Base-by-base conservation (phyloP, 2,113 vertebrate genomes). In the Macroglossus sobrinus region DNA sequence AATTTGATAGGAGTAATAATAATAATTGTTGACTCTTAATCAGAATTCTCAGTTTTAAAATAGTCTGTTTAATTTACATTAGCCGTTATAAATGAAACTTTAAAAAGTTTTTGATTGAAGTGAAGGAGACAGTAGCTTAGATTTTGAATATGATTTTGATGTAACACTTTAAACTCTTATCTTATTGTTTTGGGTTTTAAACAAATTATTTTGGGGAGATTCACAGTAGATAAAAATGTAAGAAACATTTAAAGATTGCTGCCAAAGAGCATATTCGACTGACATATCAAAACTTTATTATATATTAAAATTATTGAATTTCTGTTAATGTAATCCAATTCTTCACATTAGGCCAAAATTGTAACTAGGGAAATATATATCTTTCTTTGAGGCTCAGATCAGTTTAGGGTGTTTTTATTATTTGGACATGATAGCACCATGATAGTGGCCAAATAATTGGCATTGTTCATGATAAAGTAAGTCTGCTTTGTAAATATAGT, bases 141-240 rank as follows among this genome's bases (percentile, higher is more conserved):
- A 63, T 76, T 93, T 96, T 86, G 10, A 86, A 57, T 75, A 64
- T 74, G 64, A 94, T 92, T 74, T 84, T 96, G 57, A 28, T 63
- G n/a, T 68, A 53, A 63, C 7, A 28, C 33, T 47, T 90, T n/a
- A 16, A 96, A 40, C 2, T 84, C 80, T 63, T 35, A 57, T 57
- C 18, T 9, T 40, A 1, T 78, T 74, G 38, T 22, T 74, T 82
- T 91, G 47, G 33, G 19, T 93, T 95, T 93, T 85, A 57, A 95
- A 45, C 21, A 75, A 55, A 68, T 57, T 19, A n/a, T 5, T 80
- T 93, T 53, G 19, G 63, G 86, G 14, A 71, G 61, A n/a, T 33
- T 26, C 71, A 64, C 14, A 35, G 16, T 91, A 94, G 79, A 63
- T 61, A 78, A 40, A 94, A 79, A 78, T 16, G 28, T 7, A 68